Conservation (phyloP, 2,888 invertebrate genomes). For the Himalopsyche tibetana region DNA sequence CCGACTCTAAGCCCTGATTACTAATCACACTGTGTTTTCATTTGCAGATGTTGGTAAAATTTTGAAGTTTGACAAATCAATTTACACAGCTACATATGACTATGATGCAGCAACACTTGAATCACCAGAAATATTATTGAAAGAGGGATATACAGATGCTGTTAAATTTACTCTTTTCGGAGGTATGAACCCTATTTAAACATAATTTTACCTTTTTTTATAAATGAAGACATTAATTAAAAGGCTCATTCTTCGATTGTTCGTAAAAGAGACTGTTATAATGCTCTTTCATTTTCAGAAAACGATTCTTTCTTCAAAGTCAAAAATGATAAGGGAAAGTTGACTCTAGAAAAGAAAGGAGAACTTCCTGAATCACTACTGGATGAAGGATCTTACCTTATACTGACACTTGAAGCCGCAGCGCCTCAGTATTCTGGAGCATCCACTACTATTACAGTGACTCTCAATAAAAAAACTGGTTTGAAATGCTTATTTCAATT, state of each 20-base stretch:
- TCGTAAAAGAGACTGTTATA: not conserved
- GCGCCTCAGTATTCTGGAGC: slow-evolving; percentile 43
- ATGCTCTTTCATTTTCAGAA: slow-evolving; percentile 51
- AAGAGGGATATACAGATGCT: too few relatives aligned
- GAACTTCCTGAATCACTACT: slow-evolving; percentile 61
- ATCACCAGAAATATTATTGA: too few relatives aligned
- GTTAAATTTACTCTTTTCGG: too few relatives aligned
- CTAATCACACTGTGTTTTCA: too few relatives aligned
- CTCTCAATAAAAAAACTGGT: not conserved
- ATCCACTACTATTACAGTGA: not conserved
- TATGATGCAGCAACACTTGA: too few relatives aligned
- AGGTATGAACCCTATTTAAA: too few relatives aligned
- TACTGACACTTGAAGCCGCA: slow-evolving; percentile 64
- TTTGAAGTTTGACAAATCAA: too few relatives aligned
- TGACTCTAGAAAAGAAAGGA: not conserved
- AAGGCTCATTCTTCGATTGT: not conserved
- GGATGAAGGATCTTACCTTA: slow-evolving; percentile 53
- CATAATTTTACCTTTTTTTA: too few relatives aligned
- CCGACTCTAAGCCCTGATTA: too few relatives aligned
- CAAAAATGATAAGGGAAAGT: not conserved
- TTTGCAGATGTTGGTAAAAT: too few relatives aligned
- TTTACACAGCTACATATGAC: too few relatives aligned
- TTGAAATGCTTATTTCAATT: not conserved
- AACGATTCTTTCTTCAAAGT: slow-evolving; percentile 45
- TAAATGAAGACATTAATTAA: too few relatives aligned